These are phyloP conservation scores for Pavo muticus DNA, from an alignment of 2,113 vertebrate genomes.

Conservation along the genomic window DNA sequence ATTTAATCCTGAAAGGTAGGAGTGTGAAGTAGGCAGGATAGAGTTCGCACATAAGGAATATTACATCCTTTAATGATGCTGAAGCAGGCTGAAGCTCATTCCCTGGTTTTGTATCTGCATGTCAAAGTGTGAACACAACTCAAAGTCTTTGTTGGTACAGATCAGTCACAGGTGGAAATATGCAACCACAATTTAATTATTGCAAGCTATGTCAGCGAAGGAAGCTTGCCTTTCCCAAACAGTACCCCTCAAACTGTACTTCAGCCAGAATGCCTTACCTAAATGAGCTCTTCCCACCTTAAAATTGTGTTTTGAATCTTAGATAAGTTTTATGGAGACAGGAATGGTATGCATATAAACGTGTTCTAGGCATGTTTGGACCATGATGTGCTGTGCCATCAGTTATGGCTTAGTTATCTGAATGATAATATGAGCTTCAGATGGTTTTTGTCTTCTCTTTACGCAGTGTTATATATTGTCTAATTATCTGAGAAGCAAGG, in stretches of 20 bases:
- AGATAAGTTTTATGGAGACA: not conserved
- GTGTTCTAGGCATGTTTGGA: not conserved
- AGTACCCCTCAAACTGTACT: not conserved
- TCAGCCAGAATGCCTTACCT: not conserved
- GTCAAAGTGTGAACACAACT: not conserved
- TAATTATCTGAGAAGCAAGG: not conserved
- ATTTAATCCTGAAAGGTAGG: slow-evolving; percentile 21
- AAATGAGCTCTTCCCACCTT: not conserved
- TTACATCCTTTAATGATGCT: not conserved
- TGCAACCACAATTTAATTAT: not conserved
- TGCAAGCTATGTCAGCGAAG: not conserved
- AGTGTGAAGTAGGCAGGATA: not conserved
- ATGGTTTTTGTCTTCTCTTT: not conserved
- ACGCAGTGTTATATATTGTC: not conserved
- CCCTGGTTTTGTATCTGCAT: not conserved
- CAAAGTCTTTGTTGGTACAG: not conserved
- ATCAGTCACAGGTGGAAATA: not conserved
- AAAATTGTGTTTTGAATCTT: not conserved
- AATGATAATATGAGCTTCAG: not conserved
- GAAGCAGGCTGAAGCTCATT: not conserved
- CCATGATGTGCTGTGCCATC: not conserved
- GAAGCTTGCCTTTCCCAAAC: not conserved
- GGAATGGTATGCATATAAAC: not conserved
- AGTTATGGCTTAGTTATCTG: not conserved
- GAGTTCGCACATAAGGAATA: not conserved